Evolutionary conservation across 2,888 invertebrate genomes (phyloP).

Genomic region (Lasioglossum pauxillum): DNA sequence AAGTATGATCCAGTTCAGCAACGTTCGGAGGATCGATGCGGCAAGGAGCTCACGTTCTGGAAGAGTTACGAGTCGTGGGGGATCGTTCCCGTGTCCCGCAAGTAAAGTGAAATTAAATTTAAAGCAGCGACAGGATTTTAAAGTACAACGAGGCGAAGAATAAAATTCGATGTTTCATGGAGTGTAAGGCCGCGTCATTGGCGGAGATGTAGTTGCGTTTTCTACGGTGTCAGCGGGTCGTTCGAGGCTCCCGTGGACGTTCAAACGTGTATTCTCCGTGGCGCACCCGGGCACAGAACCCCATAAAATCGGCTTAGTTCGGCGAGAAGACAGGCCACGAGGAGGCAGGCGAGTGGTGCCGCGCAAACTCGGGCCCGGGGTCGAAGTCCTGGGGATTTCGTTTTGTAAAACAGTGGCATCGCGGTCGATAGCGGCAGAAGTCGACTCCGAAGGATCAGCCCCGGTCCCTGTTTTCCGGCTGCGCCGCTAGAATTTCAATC

Average conservation of each 20-base stretch:
- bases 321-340: slow-evolving; percentile 55
- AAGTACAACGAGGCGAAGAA: slow-evolving; percentile 45
- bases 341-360: neutral
- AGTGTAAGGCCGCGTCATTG: slow-evolving; percentile 63
- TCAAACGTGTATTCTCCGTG: slow-evolving; percentile 69
- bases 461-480: slow-evolving; percentile 23
- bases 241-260: slow-evolving; percentile 59
- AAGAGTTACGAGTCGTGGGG: slow-evolving; percentile 38
- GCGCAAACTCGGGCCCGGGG: slow-evolving; percentile 37
- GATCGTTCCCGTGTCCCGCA: slow-evolving; percentile 26
- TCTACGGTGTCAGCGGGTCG: slow-evolving; percentile 76
- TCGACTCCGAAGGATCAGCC: slow-evolving; percentile 28
- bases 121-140: slow-evolving; percentile 50
- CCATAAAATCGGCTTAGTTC: slow-evolving; percentile 80
- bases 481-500: slow-evolving; percentile 52
- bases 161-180: slow-evolving; percentile 57
- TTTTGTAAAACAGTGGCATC: slow-evolving; percentile 69
- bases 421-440: slow-evolving; percentile 51
- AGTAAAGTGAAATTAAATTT: slow-evolving; percentile 53
- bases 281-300: slow-evolving; percentile 61
- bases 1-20: neutral
- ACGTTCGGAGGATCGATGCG: neutral
- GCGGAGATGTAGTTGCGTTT: slow-evolving; percentile 70
- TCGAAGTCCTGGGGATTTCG: slow-evolving; percentile 58
- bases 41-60: neutral